Evolutionary conservation across 2,113 vertebrate species (phyloP).

Genomic region (Ammodytes dubius): DNA sequence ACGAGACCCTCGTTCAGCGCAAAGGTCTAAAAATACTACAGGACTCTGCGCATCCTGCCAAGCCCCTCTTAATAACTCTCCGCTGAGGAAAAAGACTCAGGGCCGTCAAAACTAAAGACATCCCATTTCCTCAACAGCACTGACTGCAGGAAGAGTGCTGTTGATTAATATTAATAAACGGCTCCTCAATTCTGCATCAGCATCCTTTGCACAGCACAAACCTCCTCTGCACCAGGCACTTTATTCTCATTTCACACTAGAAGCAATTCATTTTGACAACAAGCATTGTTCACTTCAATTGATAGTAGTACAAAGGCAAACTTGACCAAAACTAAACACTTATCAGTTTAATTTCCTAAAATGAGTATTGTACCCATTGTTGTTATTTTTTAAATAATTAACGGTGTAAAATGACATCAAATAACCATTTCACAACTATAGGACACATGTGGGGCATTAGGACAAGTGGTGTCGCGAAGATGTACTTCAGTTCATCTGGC

Average conservation of each 20-base stretch:
- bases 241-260: not conserved
- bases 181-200: not conserved
- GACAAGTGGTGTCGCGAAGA: not conserved
- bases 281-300: not conserved
- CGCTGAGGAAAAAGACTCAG: not conserved
- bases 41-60: not conserved
- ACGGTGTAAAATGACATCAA: not conserved
- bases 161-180: too few species aligned
- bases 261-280: not conserved
- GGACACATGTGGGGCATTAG: not conserved
- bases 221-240: too few species aligned
- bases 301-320: not conserved
- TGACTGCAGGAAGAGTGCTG: not conserved
- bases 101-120: not conserved
- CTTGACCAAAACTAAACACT: not conserved
- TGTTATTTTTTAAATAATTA: not conserved
- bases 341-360: not conserved
- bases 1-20: not conserved
- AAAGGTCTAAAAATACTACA: conserved; percentile 7
- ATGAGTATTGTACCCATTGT: not conserved
- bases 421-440: not conserved
- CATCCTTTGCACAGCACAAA: not conserved
- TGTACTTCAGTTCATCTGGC: not conserved
- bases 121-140: not conserved
- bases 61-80: not conserved